Percentiles rank a stretch among this genome's conserved stretches.
Conservation (phyloP, 2,113 vertebrate species). For the Microtus oregoni region DNA sequence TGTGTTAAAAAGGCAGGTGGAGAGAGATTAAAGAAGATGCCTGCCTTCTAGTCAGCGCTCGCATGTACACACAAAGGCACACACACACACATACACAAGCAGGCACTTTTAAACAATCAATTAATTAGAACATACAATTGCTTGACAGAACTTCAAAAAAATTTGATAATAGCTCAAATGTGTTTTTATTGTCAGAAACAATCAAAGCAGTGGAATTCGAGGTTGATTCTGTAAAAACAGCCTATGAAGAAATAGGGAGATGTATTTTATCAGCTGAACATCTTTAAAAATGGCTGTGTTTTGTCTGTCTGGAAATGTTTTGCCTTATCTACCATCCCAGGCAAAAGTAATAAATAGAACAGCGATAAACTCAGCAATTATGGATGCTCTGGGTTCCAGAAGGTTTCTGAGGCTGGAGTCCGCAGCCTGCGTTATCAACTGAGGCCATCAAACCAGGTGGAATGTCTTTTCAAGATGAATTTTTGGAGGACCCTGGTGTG, state of each 20-base stretch:
- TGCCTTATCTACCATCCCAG: constrained; percentile 62
- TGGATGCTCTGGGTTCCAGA: constrained; percentile 1
- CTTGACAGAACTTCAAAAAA: constrained; percentile 56
- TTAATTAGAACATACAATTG: constrained; percentile 53
- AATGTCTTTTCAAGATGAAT: constrained; percentile 36
- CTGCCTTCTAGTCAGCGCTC: too few relatives aligned
- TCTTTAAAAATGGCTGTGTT: constrained; percentile 58
- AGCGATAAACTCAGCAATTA: constrained; percentile 71
- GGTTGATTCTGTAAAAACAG: constrained; percentile 51
- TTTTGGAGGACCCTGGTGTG: constrained; percentile 6
- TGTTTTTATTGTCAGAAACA: constrained; percentile 52
- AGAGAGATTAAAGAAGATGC: not conserved
- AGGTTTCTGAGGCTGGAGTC: constrained; percentile 41
- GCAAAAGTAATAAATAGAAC: constrained; percentile 25
- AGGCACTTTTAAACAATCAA: not conserved
- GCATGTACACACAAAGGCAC: not conserved
- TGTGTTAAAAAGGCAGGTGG: not conserved
- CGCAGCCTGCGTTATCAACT: not conserved
- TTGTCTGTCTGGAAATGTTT: constrained; percentile 68
- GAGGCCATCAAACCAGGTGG: constrained; percentile 30
- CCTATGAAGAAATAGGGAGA: constrained; percentile 65
- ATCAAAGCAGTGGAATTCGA: constrained; percentile 64
- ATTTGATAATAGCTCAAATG: constrained; percentile 61
- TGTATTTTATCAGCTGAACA: constrained; percentile 70
- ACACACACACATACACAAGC: not conserved